Conservation (phyloP, 2,797 vertebrate species). For the Pempheris klunzingeri region DNA sequence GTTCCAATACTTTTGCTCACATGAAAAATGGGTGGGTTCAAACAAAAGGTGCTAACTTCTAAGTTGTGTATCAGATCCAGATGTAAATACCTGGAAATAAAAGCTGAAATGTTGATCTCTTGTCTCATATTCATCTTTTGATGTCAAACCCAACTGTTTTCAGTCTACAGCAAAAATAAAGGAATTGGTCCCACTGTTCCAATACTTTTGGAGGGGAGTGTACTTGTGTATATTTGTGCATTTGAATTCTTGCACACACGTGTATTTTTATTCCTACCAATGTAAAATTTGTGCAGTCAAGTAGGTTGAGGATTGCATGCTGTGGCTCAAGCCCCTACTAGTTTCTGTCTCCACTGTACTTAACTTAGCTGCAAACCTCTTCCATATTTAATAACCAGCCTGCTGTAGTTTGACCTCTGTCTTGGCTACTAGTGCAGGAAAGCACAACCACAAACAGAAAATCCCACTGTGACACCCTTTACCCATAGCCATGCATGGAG, state of each 20-base stretch:
- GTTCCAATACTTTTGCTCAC: too few species aligned
- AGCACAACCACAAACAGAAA: conserved; percentile 34
- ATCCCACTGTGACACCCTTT: conserved; percentile 5
- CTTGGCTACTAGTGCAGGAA: conserved; percentile 29
- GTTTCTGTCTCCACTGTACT: conserved; percentile 29
- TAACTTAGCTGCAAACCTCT: conserved; percentile 46
- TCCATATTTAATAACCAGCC: conserved; percentile 65
- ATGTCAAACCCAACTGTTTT: too few species aligned
- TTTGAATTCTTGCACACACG: conserved; percentile 7
- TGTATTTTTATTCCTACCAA: conserved; percentile 23
- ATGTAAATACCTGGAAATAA: too few species aligned
- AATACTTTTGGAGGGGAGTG: too few species aligned
- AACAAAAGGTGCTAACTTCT: too few species aligned
- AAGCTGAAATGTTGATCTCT: too few species aligned
- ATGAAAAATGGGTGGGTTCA: too few species aligned
- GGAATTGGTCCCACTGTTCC: too few species aligned
- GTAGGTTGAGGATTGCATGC: conserved; percentile 66
- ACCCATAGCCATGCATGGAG: neutral
- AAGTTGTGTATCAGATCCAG: too few species aligned
- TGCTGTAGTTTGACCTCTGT: conserved; percentile 37
- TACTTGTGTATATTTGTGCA: neutral
- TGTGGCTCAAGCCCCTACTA: neutral
- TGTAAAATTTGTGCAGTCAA: conserved; percentile 56
- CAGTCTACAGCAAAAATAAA: too few species aligned
- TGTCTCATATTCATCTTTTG: too few species aligned